phyloP scores from a whole-genome alignment of 2,113 vertebrate genomes.

The Vidua macroura region DNA sequence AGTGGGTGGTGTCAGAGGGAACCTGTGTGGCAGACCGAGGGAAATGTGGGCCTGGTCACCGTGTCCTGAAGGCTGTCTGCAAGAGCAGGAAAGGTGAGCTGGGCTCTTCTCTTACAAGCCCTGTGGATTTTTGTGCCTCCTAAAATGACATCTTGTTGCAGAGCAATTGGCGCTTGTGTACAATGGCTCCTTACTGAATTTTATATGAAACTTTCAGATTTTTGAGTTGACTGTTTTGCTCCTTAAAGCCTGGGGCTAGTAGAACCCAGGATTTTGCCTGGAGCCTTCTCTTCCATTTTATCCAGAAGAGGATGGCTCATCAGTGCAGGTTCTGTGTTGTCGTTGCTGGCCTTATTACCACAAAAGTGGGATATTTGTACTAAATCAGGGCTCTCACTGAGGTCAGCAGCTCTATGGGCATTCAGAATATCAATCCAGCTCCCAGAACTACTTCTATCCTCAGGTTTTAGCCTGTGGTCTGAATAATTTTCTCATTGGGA shows the following conservation, averaged over 20 bases:
- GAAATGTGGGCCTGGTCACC: slow-evolving; percentile 83
- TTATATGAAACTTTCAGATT: not conserved
- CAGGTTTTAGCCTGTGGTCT: not conserved
- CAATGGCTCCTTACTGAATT: not conserved
- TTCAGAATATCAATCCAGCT: not conserved
- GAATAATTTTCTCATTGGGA: not conserved
- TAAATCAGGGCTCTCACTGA: not conserved
- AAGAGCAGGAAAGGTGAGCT: slow-evolving; percentile 78
- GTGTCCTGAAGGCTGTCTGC: slow-evolving; percentile 76
- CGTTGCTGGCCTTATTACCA: not conserved
- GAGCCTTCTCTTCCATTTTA: not conserved
- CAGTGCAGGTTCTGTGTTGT: not conserved
- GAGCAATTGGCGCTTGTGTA: not conserved
- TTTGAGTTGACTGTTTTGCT: not conserved
- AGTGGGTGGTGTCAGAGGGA: slow-evolving; percentile 78
- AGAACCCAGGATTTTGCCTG: not conserved
- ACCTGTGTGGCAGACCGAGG: slow-evolving; percentile 75
- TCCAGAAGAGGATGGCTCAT: not conserved
- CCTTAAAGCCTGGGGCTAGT: not conserved
- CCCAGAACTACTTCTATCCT: not conserved
- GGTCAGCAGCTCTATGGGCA: not conserved
- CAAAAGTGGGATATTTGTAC: not conserved
- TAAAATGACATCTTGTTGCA: not conserved
- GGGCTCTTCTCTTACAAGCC: not conserved
- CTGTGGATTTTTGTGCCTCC: fast-evolving